These are phyloP conservation scores for Borostomias antarcticus DNA, from an alignment of 2,797 vertebrate genomes.

Conservation along the genomic window DNA sequence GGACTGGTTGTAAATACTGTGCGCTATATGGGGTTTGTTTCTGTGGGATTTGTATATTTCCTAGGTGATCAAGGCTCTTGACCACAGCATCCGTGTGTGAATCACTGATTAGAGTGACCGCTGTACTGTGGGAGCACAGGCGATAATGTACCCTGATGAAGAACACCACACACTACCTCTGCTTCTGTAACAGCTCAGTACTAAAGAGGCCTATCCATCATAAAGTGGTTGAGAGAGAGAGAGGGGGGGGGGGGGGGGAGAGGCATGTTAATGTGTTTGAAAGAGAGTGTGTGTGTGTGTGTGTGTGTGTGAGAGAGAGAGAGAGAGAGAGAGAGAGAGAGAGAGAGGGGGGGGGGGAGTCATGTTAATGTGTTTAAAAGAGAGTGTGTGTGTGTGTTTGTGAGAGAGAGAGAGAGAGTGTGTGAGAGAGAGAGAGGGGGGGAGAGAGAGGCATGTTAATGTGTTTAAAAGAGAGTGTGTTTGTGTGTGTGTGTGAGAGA, in stretches of 20 bases:
- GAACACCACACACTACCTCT: constrained; percentile 31
- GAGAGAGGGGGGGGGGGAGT: neutral
- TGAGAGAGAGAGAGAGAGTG: neutral
- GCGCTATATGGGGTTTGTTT: neutral
- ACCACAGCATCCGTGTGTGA: constrained; percentile 18
- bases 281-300: neutral
- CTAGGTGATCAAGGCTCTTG: neutral
- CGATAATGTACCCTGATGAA: constrained; percentile 31
- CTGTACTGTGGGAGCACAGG: constrained; percentile 29
- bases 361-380: too few relatives aligned
- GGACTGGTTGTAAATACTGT: neutral
- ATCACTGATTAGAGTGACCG: constrained; percentile 32
- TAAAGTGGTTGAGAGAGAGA: constrained; percentile 21
- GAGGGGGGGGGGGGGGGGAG: neutral
- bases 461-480: too few relatives aligned
- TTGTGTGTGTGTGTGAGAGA: neutral
- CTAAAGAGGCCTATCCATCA: constrained; percentile 48
- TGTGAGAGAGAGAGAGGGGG: neutral
- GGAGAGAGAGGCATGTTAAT: constrained; percentile 1
- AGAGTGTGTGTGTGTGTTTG: neutral
- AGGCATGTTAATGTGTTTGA: neutral
- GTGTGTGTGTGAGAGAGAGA: constrained; percentile 7
- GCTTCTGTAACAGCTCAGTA: constrained; percentile 39
- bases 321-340: constrained; percentile 3
- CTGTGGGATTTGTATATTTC: neutral